phyloP scores from a whole-genome alignment of 2,888 invertebrate species.

The Plebejus argus region DNA sequence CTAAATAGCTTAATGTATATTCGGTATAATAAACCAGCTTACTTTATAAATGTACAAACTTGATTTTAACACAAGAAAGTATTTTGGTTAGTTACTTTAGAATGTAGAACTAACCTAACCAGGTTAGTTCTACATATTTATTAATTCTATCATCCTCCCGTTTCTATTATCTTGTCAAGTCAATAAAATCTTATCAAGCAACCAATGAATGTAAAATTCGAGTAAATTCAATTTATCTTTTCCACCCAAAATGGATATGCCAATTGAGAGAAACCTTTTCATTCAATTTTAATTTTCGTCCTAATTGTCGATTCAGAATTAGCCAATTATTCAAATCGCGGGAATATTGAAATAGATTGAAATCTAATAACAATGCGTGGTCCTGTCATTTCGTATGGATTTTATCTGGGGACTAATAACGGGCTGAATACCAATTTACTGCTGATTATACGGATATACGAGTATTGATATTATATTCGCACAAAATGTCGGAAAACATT shows the following conservation, averaged over 20 bases:
- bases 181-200: background rate
- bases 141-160: background rate
- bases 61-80: too few species aligned
- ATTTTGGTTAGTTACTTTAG: too few species aligned
- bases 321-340: slow-evolving; percentile 11
- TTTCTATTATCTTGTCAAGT: background rate
- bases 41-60: too few species aligned
- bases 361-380: slow-evolving; percentile 23
- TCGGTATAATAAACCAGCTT: too few species aligned
- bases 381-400: background rate
- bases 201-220: background rate
- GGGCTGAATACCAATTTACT: slow-evolving; percentile 5
- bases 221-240: background rate
- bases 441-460: background rate
- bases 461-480: background rate
- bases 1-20: background rate
- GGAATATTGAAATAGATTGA: slow-evolving; percentile 22
- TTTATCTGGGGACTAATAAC: slow-evolving; percentile 13
- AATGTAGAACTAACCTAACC: too few species aligned
- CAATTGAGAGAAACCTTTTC: slow-evolving; percentile 8
- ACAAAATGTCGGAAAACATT: background rate
- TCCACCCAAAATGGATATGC: background rate
- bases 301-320: slow-evolving; percentile 21
- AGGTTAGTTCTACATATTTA: background rate
- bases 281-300: slow-evolving; percentile 5